phyloP scores from a whole-genome alignment of 1,140 invertebrate species.

The Pogonus chalceus region DNA sequence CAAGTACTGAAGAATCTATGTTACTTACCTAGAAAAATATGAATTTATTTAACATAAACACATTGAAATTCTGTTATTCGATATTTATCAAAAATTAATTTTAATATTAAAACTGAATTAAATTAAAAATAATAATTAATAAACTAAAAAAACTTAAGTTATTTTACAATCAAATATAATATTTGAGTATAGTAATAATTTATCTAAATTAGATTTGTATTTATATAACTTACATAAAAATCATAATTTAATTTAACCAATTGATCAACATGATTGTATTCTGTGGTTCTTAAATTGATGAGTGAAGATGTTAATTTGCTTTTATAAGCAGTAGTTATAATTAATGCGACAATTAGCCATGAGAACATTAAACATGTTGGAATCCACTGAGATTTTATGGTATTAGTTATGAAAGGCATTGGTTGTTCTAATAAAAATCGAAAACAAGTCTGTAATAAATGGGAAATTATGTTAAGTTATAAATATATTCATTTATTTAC shows the following conservation, averaged over 20 bases:
- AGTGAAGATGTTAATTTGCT: neutral
- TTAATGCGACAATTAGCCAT: neutral
- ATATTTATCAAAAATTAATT: too few relatives aligned
- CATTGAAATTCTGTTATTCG: too few relatives aligned
- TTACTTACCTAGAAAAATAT: neutral
- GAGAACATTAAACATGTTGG: neutral
- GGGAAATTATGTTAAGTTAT: too few relatives aligned
- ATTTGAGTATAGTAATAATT: too few relatives aligned
- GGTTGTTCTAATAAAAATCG: neutral
- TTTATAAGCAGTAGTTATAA: neutral
- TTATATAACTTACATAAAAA: neutral
- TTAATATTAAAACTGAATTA: too few relatives aligned
- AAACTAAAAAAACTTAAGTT: too few relatives aligned
- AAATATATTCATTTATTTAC: too few relatives aligned
- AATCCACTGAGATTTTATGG: neutral
- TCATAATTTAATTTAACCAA: neutral
- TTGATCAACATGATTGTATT: neutral
- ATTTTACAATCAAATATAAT: too few relatives aligned
- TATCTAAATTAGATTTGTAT: too few relatives aligned
- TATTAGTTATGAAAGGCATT: neutral
- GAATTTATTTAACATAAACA: too few relatives aligned
- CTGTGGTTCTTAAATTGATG: neutral
- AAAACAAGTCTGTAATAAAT: neutral
- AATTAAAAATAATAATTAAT: too few relatives aligned
- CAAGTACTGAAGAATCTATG: neutral